Evolutionary conservation across 1,140 invertebrate species (phyloP).

Genomic region (Pseudomyrmex sp.): DNA sequence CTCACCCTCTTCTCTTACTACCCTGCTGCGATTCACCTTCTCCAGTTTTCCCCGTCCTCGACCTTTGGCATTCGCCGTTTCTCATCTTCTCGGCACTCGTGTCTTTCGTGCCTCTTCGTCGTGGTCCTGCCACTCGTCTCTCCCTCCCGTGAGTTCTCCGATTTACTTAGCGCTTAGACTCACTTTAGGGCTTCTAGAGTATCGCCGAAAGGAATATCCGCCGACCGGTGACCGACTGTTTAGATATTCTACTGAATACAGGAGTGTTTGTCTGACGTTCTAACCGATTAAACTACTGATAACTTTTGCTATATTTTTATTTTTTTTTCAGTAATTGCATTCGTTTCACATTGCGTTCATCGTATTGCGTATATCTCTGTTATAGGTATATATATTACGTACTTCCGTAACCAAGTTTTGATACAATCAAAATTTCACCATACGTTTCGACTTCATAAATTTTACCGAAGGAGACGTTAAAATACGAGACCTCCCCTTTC

Average conservation of each 20-base stretch:
- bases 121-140: conserved; percentile 39
- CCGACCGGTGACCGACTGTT: conserved; percentile 14
- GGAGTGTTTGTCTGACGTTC: neutral
- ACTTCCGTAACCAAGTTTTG: conserved; percentile 18
- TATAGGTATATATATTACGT: neutral
- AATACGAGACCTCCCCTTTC: conserved; percentile 52
- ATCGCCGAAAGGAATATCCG: conserved; percentile 39
- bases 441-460: conserved; percentile 58
- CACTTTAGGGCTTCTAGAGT: conserved; percentile 66
- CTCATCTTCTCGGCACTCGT: conserved; percentile 33
- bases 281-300: neutral
- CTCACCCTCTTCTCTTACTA: conserved; percentile 46
- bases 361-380: neutral
- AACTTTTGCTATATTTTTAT: neutral
- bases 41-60: conserved; percentile 39
- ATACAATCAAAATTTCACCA: conserved; percentile 50
- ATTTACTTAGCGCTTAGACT: conserved; percentile 79
- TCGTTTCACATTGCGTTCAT: neutral
- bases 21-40: conserved; percentile 64
- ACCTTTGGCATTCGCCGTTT: conserved; percentile 46
- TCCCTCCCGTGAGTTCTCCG: conserved; percentile 19
- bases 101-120: conserved; percentile 53
- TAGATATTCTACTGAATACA: conserved; percentile 10
- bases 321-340: neutral
- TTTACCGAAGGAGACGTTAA: conserved; percentile 48